Percentiles rank a stretch among this genome's conserved stretches.
phyloP scores from a whole-genome alignment of 2,888 invertebrate species.

The Strigamia maritima region DNA sequence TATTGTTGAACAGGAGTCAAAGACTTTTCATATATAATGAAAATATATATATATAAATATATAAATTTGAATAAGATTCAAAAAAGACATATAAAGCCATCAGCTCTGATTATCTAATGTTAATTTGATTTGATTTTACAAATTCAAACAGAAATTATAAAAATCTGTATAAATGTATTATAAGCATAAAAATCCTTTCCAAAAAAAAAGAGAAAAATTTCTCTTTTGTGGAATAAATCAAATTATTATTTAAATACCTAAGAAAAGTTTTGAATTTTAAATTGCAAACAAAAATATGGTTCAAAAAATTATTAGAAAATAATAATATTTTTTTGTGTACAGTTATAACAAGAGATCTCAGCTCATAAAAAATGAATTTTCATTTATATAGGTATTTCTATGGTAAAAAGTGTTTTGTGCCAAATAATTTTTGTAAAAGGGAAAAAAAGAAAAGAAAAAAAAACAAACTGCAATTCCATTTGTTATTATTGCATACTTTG shows the following conservation, averaged over 20 bases:
- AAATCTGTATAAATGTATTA: slow-evolving; percentile 10
- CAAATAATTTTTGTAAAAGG: slow-evolving; percentile 1
- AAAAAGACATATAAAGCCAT: background rate
- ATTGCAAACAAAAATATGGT: background rate
- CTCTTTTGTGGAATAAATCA: too few species aligned
- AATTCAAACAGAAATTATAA: background rate
- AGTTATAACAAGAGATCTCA: background rate
- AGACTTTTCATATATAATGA: background rate
- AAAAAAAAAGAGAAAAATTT: too few species aligned
- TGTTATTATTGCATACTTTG: background rate
- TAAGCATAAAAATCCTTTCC: background rate
- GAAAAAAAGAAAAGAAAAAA: background rate
- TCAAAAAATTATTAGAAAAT: background rate
- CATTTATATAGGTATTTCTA: background rate
- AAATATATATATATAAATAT: background rate
- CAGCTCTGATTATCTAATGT: background rate
- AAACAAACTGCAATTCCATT: background rate
- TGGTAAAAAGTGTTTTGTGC: background rate
- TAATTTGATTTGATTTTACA: background rate
- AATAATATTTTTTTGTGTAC: background rate
- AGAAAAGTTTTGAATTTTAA: background rate
- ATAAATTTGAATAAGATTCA: background rate
- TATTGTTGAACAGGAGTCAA: background rate
- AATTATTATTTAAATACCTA: background rate
- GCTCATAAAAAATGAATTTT: background rate